A percentile compares a stretch with the other conserved stretches of the same genome.
phyloP scores from a whole-genome alignment of 2,113 vertebrate species.

The Nycticorax nycticorax region DNA sequence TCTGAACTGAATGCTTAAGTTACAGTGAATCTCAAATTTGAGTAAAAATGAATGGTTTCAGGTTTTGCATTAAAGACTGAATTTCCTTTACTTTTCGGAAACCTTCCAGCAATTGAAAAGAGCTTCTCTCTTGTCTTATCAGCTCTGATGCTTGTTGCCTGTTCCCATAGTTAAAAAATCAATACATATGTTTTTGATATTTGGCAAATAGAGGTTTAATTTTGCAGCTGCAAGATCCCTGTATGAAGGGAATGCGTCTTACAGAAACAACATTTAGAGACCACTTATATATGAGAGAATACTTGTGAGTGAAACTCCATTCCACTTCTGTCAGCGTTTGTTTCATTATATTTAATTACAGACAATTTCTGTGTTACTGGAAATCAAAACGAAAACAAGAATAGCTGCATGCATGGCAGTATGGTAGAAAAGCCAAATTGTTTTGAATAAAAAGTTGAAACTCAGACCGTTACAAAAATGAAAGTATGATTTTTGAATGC shows the following conservation, averaged over 20 bases:
- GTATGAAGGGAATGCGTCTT: constrained; percentile 64
- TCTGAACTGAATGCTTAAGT: constrained; percentile 43
- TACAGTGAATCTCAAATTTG: constrained; percentile 29
- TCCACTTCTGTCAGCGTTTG: constrained; percentile 66
- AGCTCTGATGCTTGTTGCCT: constrained; percentile 50
- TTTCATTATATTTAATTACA: constrained; percentile 65
- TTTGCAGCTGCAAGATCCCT: constrained; percentile 75
- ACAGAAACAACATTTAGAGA: constrained; percentile 68
- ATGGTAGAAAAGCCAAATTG: constrained; percentile 20
- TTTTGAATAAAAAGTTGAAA: constrained; percentile 39
- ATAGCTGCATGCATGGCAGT: background rate
- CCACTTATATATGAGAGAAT: constrained; percentile 60
- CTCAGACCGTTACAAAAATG: background rate
- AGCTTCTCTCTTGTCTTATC: constrained; percentile 55
- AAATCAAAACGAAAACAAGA: constrained; percentile 66
- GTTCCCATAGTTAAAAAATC: constrained; percentile 72
- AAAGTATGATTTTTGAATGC: background rate
- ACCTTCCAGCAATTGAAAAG: constrained; percentile 44
- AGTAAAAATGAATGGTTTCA: constrained; percentile 42
- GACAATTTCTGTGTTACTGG: constrained; percentile 62
- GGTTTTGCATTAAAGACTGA: constrained; percentile 50
- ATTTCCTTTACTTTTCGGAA: constrained; percentile 64
- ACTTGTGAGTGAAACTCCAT: constrained; percentile 63
- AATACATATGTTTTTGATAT: constrained; percentile 78
- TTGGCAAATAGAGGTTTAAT: constrained; percentile 75